Evolutionary conservation across 2,888 invertebrate species (phyloP), one percentile per base, ranked within the genome.

Genomic region (Amorpha juglandis): DNA sequence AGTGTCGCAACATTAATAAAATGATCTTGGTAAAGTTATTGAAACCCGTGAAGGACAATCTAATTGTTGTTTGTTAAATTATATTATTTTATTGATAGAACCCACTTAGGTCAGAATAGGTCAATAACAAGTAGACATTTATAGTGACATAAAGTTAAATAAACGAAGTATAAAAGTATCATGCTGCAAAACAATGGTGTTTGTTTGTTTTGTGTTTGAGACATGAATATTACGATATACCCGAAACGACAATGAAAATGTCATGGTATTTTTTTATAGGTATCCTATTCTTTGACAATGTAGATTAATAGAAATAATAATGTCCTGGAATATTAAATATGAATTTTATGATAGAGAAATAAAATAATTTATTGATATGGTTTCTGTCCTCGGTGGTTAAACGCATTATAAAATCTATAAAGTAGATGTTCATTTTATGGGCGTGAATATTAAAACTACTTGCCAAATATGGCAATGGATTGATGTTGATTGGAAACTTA

Each of bases 101-200:
- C 19, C 38, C 38, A 38, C 42, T 42, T 42, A 19, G 58, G 58
- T 58, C 58, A 58, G 38, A 35, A 11, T 12, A 19, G 58, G 58
- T 58, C 58, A 58, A 19, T 42, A 38, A 19, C 42, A 52, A 42
- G 19, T 42, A 42, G 38, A 58, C 9, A 42, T 19, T 58, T 38
- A 55, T 38, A 11, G 16, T 38, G 16, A 42, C 38, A 16, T 55
- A 42, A 19, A 42, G 38, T 19, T 12, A 12, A 35, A 38, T 58
- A 12, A 58, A 53, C 33, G 6, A 53, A n/a, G 6, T n/a, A 8
- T 55, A 19, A 33, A 19, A 38, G 11, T 38, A 38, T 19, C 8
- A 8, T 19, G 50, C 11, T 50, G 19, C 50, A 50, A 19, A 55
- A 55, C 9, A 35, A 38, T 35, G 0, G 6, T 38, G 8, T 27